Evolutionary conservation across 2,113 vertebrate genomes (phyloP), one percentile per base, ranked within the genome.

Genomic region (Bubo blakistoni): DNA sequence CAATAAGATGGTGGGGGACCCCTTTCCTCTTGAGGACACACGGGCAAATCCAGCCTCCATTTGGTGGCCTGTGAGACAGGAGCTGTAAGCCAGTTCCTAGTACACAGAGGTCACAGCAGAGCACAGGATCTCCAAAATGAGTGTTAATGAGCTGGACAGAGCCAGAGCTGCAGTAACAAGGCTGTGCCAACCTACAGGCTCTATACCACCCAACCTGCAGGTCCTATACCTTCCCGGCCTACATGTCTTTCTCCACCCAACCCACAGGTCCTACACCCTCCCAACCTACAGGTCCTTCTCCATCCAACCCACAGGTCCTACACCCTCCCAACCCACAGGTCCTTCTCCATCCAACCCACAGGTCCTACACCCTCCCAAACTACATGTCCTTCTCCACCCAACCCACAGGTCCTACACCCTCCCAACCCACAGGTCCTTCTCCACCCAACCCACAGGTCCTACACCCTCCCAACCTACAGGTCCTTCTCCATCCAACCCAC

Each of bases 31-130:
- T 25, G 40, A 19, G 52, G 16, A 61, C 61, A 51, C 12, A 2
- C 0, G 3, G 42, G 42, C 52, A 82, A 80, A 76, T 21, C 42
- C 70, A 58, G 12, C 2, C 59, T 78, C 30, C 0, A 0, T 34
- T 61, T 57, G 59, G 34, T 30, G 34, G 59, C 30, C 40, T 52
- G 9, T 44, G 51, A 42, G 57, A 74, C 27, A 54, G 40, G 29
- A 47, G 30, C 46, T 70, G 30, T 32, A 30, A 11, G 55, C 16
- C 55, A 85, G 15, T 25, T 58, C 44, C 40, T 32, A 44, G 44
- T 21, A 70, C 65, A 21, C 0, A 65, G 27, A 49, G 55, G 65
- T 18, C 7, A 5, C 55, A 69, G 84, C 19, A 47, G 34, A 52
- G 55, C 63, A 62, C 13, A 32, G 32, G 20, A 59, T 67, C n/a